These are phyloP conservation scores for Magallana gigas DNA, from an alignment of 1,140 invertebrate genomes.

Conservation along the genomic window DNA sequence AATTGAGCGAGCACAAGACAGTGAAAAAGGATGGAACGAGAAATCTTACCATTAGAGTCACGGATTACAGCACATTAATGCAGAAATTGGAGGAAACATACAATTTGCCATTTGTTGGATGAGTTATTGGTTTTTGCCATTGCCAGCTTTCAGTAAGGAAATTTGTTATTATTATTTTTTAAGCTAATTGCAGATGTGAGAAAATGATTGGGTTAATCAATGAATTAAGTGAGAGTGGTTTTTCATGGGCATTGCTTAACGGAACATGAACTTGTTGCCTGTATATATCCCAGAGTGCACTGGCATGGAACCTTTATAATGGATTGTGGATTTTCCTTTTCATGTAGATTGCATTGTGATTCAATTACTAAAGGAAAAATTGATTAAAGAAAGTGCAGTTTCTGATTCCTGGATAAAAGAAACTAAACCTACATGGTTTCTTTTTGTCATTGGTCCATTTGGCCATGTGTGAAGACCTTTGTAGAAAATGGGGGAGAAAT, in stretches of 20 bases:
- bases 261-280: background rate
- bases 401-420: slow-evolving; percentile 3
- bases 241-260: background rate
- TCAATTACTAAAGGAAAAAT: slow-evolving; percentile 34
- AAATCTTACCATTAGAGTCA: background rate
- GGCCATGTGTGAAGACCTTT: background rate
- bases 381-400: slow-evolving; percentile 29
- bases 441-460: background rate
- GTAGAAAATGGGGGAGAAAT: background rate
- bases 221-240: slow-evolving; percentile 1
- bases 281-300: background rate
- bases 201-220: slow-evolving; percentile 24
- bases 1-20: background rate
- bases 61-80: background rate
- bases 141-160: background rate
- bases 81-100: background rate
- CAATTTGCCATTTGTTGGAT: background rate
- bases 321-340: background rate
- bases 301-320: background rate
- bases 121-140: background rate
- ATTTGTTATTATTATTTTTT: slow-evolving; percentile 13
- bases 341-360: slow-evolving; percentile 9
- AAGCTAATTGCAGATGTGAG: background rate
- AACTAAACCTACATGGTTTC: background rate
- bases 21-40: background rate